A percentile compares a stretch with the other conserved stretches of the same genome.
Conservation (phyloP, 2,113 vertebrate genomes). For the Corvus moneduloides region DNA sequence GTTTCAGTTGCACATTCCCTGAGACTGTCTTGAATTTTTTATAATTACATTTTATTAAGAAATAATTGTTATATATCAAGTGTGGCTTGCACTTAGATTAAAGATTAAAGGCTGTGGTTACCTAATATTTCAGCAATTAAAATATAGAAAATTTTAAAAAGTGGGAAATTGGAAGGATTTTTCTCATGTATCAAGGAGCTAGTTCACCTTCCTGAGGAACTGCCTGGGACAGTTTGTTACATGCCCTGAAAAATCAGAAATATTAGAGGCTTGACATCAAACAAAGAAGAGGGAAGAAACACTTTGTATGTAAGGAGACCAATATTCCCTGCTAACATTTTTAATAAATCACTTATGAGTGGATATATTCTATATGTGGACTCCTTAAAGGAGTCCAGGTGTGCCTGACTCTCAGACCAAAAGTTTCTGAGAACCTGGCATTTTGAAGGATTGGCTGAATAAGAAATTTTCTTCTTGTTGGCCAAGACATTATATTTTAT, state of each 20-base stretch:
- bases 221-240: neutral
- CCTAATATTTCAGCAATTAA: neutral
- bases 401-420: neutral
- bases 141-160: neutral
- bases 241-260: neutral
- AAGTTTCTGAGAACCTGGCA: neutral
- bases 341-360: neutral
- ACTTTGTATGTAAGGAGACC: neutral
- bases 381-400: neutral
- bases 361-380: neutral
- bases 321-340: neutral
- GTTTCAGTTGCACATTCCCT: constrained; percentile 9
- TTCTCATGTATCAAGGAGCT: neutral
- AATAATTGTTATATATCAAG: neutral
- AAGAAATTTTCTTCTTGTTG: neutral
- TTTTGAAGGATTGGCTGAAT: neutral
- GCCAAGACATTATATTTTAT: neutral
- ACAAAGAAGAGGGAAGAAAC: neutral
- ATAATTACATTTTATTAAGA: constrained; percentile 31
- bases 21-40: neutral
- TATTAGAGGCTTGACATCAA: neutral
- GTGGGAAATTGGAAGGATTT: neutral
- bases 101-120: neutral
- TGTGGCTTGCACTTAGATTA: neutral
- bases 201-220: neutral